Conservation (phyloP, 2,113 vertebrate genomes). For the Epinephelus lanceolatus region DNA sequence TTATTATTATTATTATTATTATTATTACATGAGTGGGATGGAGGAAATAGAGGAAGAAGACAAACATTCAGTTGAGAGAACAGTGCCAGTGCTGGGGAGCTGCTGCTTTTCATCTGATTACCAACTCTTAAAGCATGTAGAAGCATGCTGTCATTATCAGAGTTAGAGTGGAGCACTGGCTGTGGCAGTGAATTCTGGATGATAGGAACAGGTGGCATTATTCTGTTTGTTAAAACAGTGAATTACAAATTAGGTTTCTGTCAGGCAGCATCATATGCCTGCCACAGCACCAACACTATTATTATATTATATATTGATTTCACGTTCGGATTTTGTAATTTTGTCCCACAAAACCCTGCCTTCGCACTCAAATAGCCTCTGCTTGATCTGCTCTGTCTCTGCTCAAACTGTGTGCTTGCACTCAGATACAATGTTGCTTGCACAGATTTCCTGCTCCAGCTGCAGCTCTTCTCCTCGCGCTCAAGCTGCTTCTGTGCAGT, state of each 20-base stretch:
- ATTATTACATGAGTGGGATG: background rate
- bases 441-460: too few species aligned
- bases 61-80: constrained; percentile 17
- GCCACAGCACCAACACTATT: background rate
- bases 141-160: constrained; percentile 16
- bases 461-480: too few species aligned
- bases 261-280: background rate
- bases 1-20: too few species aligned
- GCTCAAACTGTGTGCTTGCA: too few species aligned
- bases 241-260: background rate
- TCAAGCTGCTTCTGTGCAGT: too few species aligned
- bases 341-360: background rate
- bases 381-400: too few species aligned
- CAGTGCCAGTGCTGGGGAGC: constrained; percentile 6
- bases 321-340: too few species aligned
- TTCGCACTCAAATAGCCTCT: too few species aligned
- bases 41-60: constrained; percentile 45
- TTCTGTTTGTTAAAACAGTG: background rate
- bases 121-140: constrained; percentile 36
- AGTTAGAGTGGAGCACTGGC: constrained; percentile 4
- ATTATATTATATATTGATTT: too few species aligned
- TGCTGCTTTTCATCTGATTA: constrained; percentile 35
- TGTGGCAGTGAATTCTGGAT: background rate
- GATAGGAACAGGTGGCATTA: background rate
- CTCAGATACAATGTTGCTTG: too few species aligned